These are phyloP conservation scores for Rhagium mordax DNA, from an alignment of 2,888 invertebrate genomes.

Conservation along the genomic window DNA sequence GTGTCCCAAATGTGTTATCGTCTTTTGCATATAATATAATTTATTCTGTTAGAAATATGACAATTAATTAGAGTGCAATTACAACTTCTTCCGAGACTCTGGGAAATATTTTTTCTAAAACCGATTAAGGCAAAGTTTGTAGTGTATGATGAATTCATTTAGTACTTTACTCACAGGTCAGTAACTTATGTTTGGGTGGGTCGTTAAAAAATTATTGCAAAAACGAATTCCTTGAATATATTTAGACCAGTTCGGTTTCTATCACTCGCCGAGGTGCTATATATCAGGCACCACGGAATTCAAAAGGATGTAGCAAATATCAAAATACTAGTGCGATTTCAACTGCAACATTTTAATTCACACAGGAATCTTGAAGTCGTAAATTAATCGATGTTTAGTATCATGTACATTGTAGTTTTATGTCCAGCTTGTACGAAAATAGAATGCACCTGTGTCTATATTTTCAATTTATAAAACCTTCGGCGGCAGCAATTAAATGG, in stretches of 20 bases:
- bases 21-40: too few relatives aligned
- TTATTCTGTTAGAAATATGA: too few relatives aligned
- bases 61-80: too few relatives aligned
- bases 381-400: constrained; percentile 43
- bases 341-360: constrained; percentile 21
- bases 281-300: constrained; percentile 16
- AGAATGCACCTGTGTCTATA: constrained; percentile 42
- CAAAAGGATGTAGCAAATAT: constrained; percentile 6
- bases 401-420: constrained; percentile 40
- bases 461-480: constrained; percentile 39
- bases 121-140: too few relatives aligned
- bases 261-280: constrained; percentile 20
- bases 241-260: constrained; percentile 11
- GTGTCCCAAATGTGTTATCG: too few relatives aligned
- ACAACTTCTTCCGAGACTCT: too few relatives aligned
- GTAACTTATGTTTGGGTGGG: background rate
- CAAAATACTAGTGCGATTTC: constrained; percentile 7
- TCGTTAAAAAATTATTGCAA: background rate
- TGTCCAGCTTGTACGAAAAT: constrained; percentile 32
- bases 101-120: too few relatives aligned
- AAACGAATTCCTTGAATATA: background rate
- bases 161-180: background rate
- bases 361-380: constrained; percentile 33
- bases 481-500: constrained; percentile 38
- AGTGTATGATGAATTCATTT: too few relatives aligned